These are phyloP conservation scores for Eubasilissa splendida DNA, from an alignment of 2,888 invertebrate species.

Conservation along the genomic window DNA sequence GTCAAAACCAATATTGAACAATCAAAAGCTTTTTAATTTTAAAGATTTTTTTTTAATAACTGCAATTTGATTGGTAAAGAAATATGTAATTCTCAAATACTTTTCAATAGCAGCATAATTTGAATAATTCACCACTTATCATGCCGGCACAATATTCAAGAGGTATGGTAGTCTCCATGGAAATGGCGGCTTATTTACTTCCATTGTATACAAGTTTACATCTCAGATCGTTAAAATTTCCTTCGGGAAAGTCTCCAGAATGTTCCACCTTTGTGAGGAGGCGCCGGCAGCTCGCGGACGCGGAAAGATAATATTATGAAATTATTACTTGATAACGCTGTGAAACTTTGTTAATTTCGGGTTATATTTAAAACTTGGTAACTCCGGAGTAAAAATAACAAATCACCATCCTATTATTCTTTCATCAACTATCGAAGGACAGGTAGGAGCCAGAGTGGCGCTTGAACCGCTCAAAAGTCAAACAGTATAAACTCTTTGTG, in stretches of 20 bases:
- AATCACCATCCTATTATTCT: constrained; percentile 14
- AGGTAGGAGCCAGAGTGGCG: no score
- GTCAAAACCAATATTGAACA: no score
- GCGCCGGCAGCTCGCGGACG: constrained; percentile 14
- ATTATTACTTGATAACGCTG: constrained; percentile 44
- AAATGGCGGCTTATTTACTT: neutral
- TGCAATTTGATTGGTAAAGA: no score
- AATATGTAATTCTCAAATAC: no score
- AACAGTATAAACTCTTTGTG: no score
- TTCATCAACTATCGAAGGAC: neutral
- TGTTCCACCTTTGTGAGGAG: neutral
- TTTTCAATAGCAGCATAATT: no score
- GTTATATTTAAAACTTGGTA: constrained; percentile 44
- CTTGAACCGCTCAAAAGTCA: no score
- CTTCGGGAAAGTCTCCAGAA: neutral
- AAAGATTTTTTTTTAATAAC: no score
- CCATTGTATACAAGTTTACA: constrained; percentile 5
- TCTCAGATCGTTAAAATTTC: neutral
- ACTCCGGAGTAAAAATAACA: constrained; percentile 32
- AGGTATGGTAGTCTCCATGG: no score
- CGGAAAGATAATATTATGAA: constrained; percentile 45
- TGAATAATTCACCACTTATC: no score
- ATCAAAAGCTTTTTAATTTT: no score
- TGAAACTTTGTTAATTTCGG: constrained; percentile 47
- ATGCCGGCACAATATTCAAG: no score